Conservation (phyloP, 1,140 invertebrate species). For the Drosophila neocordata region DNA sequence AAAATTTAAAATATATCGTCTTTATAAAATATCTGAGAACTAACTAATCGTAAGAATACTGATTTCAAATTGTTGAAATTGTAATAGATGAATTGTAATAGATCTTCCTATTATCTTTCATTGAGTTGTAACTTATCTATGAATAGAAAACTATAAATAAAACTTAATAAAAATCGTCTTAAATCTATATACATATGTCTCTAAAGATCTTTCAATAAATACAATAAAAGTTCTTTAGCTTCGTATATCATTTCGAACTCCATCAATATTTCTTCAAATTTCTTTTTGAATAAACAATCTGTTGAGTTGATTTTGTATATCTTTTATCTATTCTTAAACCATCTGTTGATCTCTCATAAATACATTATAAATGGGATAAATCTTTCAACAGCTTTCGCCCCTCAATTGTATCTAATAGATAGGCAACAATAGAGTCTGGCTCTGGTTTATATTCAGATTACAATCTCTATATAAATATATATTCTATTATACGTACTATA, state of each 20-base stretch:
- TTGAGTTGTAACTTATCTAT: background rate
- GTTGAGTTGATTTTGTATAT: slow-evolving; percentile 29
- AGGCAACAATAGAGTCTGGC: slow-evolving; percentile 4
- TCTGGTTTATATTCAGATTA: background rate
- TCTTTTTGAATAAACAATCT: background rate
- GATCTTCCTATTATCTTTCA: background rate
- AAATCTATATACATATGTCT: background rate
- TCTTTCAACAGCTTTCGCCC: slow-evolving; percentile 26
- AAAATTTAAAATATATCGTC: too few species aligned
- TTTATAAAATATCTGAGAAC: too few species aligned
- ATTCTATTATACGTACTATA: slow-evolving; percentile 24
- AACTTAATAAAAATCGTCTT: background rate
- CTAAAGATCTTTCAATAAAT: slow-evolving; percentile 1
- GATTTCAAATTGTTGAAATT: too few species aligned
- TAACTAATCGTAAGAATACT: too few species aligned
- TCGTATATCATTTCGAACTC: slow-evolving; percentile 19
- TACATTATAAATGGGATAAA: slow-evolving; percentile 28
- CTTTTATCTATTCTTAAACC: slow-evolving; percentile 17
- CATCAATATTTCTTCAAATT: slow-evolving; percentile 16
- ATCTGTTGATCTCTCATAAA: slow-evolving; percentile 43
- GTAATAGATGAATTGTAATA: background rate
- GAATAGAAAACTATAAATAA: slow-evolving; percentile 1
- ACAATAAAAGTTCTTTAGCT: slow-evolving; percentile 2
- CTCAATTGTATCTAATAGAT: slow-evolving; percentile 33
- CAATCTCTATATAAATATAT: background rate